Evolutionary conservation across 2,797 vertebrate genomes (phyloP), one percentile per base, ranked within the genome.

Genomic region (Cossypha polioptera): DNA sequence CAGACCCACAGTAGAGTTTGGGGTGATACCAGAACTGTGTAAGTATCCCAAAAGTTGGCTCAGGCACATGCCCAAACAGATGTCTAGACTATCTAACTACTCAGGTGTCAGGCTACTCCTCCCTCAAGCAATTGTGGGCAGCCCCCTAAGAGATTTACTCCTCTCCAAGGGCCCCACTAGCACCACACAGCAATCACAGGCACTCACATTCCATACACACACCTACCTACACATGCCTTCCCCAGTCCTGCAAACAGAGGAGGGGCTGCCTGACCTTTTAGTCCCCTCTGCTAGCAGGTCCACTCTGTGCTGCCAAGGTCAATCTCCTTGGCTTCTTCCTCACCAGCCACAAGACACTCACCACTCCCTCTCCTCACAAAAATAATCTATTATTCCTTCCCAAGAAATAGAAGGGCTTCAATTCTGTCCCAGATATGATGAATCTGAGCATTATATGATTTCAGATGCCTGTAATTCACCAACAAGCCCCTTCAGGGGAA

Each of bases 401-500:
- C 13, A n/a, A 80, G 71, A 77, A 93, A 69, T 22, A 92, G 57
- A 80, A 80, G 67, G 57, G 48, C 54, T 97, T 96, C 89, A 90
- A 8, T 96, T 92, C 83, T 80, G 59, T 80, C 83, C 92, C 83
- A 3, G 7, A 91, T 92, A 95, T 94, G 85, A 97, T 94, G 78
- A 92, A 93, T 92, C 85, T 89, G 63, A 96, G 78, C 74, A 86
- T 92, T 97, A 89, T 81, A 94, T 91, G 63, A 92, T 95, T 96
- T 97, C 93, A 92, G 83, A 97, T 92, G 91, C 81, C 88, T 93
- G 88, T 88, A 97, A 93, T 96, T 97, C 94, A 95, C 94, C 92
- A 97, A 97, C 95, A 97, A 96, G 88, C 88, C 92, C 94, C 96
- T 96, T 95, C 81, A 90, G 93, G 92, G 95, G 94, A 59, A 96